Evolutionary conservation across 2,797 vertebrate genomes (phyloP), one percentile per base, ranked within the genome.

Genomic region (Sebastes nivosus): DNA sequence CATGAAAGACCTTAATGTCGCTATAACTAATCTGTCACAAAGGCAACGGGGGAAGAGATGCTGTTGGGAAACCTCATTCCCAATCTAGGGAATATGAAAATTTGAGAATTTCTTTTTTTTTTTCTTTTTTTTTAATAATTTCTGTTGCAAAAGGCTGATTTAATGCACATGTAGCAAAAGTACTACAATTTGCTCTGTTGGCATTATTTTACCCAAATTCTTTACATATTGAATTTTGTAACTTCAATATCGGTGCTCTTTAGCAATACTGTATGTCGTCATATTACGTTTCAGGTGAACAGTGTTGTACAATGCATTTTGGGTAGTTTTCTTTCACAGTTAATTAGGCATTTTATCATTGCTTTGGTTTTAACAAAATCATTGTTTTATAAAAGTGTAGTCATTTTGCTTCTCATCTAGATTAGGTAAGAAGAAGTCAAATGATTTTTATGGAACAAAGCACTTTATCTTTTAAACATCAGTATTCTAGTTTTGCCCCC

Each of bases 381-480:
- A 50, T 81, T 36, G 50, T 84, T 82, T 91, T 85, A 64, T 34
- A 52, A 59, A 77, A 79, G 57, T 72, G n/a, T 78, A 82, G 72
- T 83, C 18, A 5, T 57, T 89, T 69, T 70, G 24, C 75, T 86
- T 93, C 25, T 77, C 63, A 83, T 84, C 64, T 87, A 87, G 74
- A 84, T 29, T 84, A 91, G 74, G 46, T 76, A 77, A 76, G 16
- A 86, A 76, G 58, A 83, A 55, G 75, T 92, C 75, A 72, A 84
- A 83, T 89, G 30, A 72, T 90, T 90, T 82, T 85, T 34, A 91
- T 91, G 80, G 78, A 93, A 91, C 81, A 89, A 94, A 94, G 96
- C 95, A 96, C 96, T 96, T 96, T 96, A 96, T 94, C 63, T 89
- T 88, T 90, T 80, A 83, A 93, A 88, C 77, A 91, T 89, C 95